Evolutionary conservation across 2,113 vertebrate genomes (phyloP), one percentile per base, ranked within the genome.

Genomic region (Aplodontia rufa): DNA sequence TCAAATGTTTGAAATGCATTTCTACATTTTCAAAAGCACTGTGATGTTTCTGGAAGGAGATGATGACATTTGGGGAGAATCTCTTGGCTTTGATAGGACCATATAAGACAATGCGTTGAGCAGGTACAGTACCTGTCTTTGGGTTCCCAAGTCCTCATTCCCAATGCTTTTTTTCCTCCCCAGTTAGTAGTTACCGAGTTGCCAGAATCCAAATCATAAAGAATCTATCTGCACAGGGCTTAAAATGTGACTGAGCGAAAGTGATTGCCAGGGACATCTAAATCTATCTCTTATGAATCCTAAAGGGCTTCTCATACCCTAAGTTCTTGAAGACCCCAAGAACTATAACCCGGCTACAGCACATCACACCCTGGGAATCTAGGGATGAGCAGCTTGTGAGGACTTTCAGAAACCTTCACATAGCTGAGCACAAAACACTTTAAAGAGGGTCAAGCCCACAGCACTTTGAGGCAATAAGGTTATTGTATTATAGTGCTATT

Each of bases 401-500:
- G 35, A 28, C 32, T 71, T 84, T 66, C 49, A 81, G 69, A 81
- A 32, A 76, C 32, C 19, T 66, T 28, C 10, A 24, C 0, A 8
- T 24, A 62, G 64, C 51, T 53, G 13, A 96, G 78, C 37, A 74
- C 26, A 80, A 71, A 84, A 71, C 1, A 55, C 30, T 93, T 88
- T 93, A 69, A 91, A 93, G 82, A 94, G 35, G 20, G 6, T 37
- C 74, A 93, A 85, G 22, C 35, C 69, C 45, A 40, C 75, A 79
- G 89, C 37, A n/a, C n/a, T 88, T 53, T 86, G 58, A 97, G 92
- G 45, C 60, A 87, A 93, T 66, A 68, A 91, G 71, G 8, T 72
- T 87, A 28, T 86, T 71, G 35, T 72, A 78, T 78, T 66, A 64
- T 17, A 60, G 66, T 49, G 49, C 53, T 93, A 74, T 96, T 90